Evolutionary conservation across 2,888 invertebrate genomes (phyloP).

Genomic region (Scrobipalpa costella): DNA sequence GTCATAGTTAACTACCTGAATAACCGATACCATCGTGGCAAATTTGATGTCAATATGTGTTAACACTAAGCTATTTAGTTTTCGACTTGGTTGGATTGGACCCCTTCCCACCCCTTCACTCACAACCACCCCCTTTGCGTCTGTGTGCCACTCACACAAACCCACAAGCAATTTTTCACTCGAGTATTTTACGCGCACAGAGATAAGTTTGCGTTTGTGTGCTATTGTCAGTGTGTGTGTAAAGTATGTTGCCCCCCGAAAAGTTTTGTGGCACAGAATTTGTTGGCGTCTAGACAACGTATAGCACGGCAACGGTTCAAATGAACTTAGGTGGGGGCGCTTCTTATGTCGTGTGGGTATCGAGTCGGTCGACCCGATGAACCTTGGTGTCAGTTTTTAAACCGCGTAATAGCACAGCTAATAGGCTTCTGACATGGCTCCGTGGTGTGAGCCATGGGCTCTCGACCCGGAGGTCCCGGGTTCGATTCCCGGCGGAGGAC

Average conservation of each 20-base stretch:
- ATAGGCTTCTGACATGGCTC: too few species aligned
- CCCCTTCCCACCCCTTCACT: slow-evolving; percentile 62
- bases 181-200: slow-evolving; percentile 63
- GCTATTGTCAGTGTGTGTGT: neutral
- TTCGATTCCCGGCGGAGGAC: too few species aligned
- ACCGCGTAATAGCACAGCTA: too few species aligned
- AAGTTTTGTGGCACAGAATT: slow-evolving; percentile 78
- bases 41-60: slow-evolving; percentile 82
- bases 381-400: too few species aligned
- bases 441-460: too few species aligned
- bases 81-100: slow-evolving; percentile 71
- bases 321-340: too few species aligned
- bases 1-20: slow-evolving; percentile 69
- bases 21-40: slow-evolving; percentile 80
- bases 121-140: slow-evolving; percentile 44
- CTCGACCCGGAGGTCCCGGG: too few species aligned
- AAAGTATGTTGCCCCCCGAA: slow-evolving; percentile 53
- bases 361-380: too few species aligned
- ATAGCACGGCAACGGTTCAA: too few species aligned
- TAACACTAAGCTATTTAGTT: slow-evolving; percentile 82
- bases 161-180: slow-evolving; percentile 75
- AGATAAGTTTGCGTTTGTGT: slow-evolving; percentile 64
- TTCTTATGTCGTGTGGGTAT: too few species aligned
- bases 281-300: slow-evolving; percentile 80
- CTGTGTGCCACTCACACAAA: slow-evolving; percentile 60